A percentile compares a stretch with the other conserved stretches of the same genome.
Evolutionary conservation across 2,797 vertebrate species (phyloP).

Genomic region (Liasis olivaceus): DNA sequence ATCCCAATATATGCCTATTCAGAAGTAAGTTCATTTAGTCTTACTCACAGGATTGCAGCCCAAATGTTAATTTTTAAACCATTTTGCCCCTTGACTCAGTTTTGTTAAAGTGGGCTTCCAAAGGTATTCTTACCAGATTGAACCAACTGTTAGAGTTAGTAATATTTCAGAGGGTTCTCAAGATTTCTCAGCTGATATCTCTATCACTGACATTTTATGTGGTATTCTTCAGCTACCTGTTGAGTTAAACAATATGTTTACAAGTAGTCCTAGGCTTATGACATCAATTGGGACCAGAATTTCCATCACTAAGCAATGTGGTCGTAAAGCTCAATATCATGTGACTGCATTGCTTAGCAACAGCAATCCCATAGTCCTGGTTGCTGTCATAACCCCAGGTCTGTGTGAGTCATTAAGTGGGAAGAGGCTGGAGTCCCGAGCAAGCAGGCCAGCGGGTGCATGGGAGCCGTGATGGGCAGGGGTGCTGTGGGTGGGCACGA

Average conservation of each 20-base stretch:
- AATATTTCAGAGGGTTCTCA: not conserved
- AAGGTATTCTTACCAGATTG: not conserved
- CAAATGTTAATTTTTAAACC: not conserved
- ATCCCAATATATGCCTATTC: not conserved
- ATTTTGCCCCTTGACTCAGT: not conserved
- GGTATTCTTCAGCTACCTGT: not conserved
- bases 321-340: not conserved
- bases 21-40: not conserved
- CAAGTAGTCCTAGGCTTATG: not conserved
- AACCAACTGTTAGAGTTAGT: not conserved
- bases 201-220: not conserved
- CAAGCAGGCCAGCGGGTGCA: not conserved
- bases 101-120: not conserved
- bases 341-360: not conserved
- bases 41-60: not conserved
- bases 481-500: not conserved
- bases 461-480: too few species aligned
- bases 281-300: not conserved
- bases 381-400: not conserved
- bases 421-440: not conserved
- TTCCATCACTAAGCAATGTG: not conserved
- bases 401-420: not conserved
- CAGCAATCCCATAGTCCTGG: not conserved
- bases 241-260: not conserved
- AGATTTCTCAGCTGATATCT: not conserved